These are phyloP conservation scores for Drosophila sulfurigaster DNA, from an alignment of 1,140 invertebrate species.

Conservation along the genomic window DNA sequence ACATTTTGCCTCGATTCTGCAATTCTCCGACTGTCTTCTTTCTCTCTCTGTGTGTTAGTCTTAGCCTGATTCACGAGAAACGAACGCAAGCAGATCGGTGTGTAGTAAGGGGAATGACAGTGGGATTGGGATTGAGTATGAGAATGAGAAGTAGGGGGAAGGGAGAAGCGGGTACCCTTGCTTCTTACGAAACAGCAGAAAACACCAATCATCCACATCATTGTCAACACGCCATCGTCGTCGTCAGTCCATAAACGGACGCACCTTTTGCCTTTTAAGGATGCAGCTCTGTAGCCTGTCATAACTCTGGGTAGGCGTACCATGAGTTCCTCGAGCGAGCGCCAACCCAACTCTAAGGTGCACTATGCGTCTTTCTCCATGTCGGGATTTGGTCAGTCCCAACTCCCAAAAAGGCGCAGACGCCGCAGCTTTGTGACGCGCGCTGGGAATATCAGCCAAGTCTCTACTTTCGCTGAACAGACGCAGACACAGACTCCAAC, in stretches of 20 bases:
- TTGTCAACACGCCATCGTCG: conserved; percentile 73
- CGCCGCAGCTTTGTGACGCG: conserved; percentile 79
- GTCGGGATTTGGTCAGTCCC: conserved; percentile 26
- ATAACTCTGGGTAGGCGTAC: conserved; percentile 76
- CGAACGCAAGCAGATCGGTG: conserved; percentile 9
- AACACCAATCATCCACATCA: conserved; percentile 80
- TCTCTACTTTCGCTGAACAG: conserved; percentile 62
- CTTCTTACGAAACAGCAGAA: conserved; percentile 72
- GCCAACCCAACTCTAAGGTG: conserved; percentile 40
- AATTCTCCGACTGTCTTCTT: neutral
- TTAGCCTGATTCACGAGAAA: conserved; percentile 35
- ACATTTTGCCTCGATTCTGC: neutral
- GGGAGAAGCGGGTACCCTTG: conserved; percentile 44
- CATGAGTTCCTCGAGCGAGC: conserved; percentile 35
- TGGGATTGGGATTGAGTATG: conserved; percentile 15
- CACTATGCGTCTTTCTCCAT: conserved; percentile 55
- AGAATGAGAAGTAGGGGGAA: conserved; percentile 37
- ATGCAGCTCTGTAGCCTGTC: conserved; percentile 64
- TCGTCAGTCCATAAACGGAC: conserved; percentile 78
- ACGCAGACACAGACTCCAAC: conserved; percentile 8
- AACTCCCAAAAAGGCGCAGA: conserved; percentile 74
- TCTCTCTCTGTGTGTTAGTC: conserved; percentile 1
- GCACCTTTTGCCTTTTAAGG: conserved; percentile 68
- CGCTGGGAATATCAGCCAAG: conserved; percentile 73
- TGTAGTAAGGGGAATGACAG: neutral